phyloP scores from a whole-genome alignment of 2,797 vertebrate genomes.

The Poeciliopsis gracilis region DNA sequence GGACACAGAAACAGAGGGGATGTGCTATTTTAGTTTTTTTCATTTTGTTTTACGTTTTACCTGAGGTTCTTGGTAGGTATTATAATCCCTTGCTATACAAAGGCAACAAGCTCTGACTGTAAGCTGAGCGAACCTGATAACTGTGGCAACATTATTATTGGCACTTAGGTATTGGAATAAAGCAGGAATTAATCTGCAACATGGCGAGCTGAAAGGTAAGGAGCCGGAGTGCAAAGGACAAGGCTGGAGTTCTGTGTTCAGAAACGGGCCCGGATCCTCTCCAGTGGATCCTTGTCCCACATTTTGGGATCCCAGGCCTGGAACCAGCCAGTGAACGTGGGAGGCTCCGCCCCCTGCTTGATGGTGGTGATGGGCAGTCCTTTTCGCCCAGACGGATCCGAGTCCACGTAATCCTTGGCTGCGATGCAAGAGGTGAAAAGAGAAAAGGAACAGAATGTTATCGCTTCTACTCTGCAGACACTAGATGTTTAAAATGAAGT shows the following conservation, averaged over 20 bases:
- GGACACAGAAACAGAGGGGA: constrained; percentile 12
- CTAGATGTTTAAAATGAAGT: not conserved
- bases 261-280: constrained; percentile 68
- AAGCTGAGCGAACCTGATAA: constrained; percentile 25
- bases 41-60: not conserved
- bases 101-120: constrained; percentile 11
- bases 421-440: constrained; percentile 7
- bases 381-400: constrained; percentile 77
- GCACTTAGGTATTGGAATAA: constrained; percentile 58
- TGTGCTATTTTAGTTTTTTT: constrained; percentile 6
- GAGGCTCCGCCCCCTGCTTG: constrained; percentile 81
- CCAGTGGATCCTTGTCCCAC: constrained; percentile 80
- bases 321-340: constrained; percentile 85
- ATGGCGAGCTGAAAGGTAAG: constrained; percentile 14
- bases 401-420: constrained; percentile 82
- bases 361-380: constrained; percentile 78
- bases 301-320: constrained; percentile 83
- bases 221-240: not conserved
- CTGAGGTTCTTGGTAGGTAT: not conserved
- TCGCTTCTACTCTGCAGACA: not conserved
- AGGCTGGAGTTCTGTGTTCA: constrained; percentile 41
- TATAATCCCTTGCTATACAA: constrained; percentile 7
- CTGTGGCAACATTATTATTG: constrained; percentile 45
- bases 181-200: constrained; percentile 23
- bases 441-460: not conserved